Percentiles rank a stretch among this genome's conserved stretches.
Evolutionary conservation across 1,140 invertebrate species (phyloP).

Genomic region (Capitella teleta): DNA sequence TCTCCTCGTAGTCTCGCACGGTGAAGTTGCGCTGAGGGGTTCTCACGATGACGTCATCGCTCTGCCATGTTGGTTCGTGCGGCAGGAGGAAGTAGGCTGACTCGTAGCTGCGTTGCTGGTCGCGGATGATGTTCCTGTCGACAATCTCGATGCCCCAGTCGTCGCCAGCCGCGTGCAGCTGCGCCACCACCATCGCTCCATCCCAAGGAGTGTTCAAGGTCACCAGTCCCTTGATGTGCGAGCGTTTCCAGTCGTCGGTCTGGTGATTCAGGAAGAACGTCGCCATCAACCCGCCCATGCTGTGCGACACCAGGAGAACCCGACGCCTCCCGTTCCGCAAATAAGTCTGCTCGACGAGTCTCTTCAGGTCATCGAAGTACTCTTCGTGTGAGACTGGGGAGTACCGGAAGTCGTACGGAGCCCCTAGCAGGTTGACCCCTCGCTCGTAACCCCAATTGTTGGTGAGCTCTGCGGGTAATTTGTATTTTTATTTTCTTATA

Average conservation of each 20-base stretch:
- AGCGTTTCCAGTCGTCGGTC: slow-evolving; percentile 81
- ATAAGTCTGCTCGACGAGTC: slow-evolving; percentile 71
- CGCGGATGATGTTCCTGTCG: slow-evolving; percentile 58
- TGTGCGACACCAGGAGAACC: slow-evolving; percentile 75
- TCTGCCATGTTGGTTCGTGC: slow-evolving; percentile 68
- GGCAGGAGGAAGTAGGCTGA: slow-evolving; percentile 83
- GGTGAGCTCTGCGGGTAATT: too few relatives aligned
- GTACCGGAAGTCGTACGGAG: slow-evolving; percentile 89
- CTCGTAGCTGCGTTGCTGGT: slow-evolving; percentile 77
- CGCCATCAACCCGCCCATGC: slow-evolving; percentile 58
- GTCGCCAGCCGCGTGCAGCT: slow-evolving; percentile 86
- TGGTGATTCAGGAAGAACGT: slow-evolving; percentile 15
- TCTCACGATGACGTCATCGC: slow-evolving; percentile 63
- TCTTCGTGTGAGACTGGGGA: slow-evolving; percentile 66
- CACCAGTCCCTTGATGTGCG: slow-evolving; percentile 70
- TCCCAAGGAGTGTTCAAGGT: slow-evolving; percentile 84
- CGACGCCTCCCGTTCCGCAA: slow-evolving; percentile 55
- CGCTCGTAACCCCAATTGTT: slow-evolving; percentile 65
- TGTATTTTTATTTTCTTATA: too few relatives aligned
- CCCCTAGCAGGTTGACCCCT: slow-evolving; percentile 67
- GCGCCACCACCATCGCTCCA: slow-evolving; percentile 78
- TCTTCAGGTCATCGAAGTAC: slow-evolving; percentile 59
- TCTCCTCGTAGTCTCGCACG: slow-evolving; percentile 61
- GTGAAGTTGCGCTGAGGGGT: slow-evolving; percentile 70
- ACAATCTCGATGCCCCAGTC: slow-evolving; percentile 66